phyloP scores from a whole-genome alignment of 2,797 vertebrate genomes.

The Siniperca undulata region DNA sequence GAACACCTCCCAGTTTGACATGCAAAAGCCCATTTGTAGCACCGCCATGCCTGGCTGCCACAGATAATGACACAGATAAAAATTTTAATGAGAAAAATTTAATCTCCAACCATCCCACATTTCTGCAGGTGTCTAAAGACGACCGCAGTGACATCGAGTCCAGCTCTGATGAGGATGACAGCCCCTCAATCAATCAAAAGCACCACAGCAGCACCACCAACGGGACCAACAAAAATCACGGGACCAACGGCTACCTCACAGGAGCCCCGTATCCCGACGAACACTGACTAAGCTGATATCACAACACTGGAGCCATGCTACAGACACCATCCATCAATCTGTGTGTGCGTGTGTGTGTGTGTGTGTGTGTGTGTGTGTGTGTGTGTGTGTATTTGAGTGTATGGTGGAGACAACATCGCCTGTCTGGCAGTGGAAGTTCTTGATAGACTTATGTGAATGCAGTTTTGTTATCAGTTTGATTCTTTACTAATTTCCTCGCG shows the following conservation, averaged over 20 bases:
- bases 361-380: slow-evolving; percentile 46
- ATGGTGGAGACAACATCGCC: slow-evolving; percentile 84
- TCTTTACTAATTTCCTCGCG: slow-evolving; percentile 73
- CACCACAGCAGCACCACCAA: slow-evolving; percentile 89
- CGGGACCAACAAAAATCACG: slow-evolving; percentile 90
- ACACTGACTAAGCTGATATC: slow-evolving; percentile 87
- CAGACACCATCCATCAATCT: slow-evolving; percentile 72
- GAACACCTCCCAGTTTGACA: slow-evolving; percentile 17
- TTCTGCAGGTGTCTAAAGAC: slow-evolving; percentile 93
- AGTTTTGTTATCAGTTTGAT: slow-evolving; percentile 69
- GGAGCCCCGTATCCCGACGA: slow-evolving; percentile 87
- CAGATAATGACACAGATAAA: slow-evolving; percentile 52
- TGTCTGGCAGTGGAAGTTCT: slow-evolving; percentile 90
- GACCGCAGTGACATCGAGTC: slow-evolving; percentile 96
- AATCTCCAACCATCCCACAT: slow-evolving; percentile 13
- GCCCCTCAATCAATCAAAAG: slow-evolving; percentile 86
- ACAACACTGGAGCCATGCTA: slow-evolving; percentile 67
- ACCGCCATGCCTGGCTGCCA: slow-evolving; percentile 25
- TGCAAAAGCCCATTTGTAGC: slow-evolving; percentile 32
- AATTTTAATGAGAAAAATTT: slow-evolving; percentile 45
- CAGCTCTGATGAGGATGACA: slow-evolving; percentile 96
- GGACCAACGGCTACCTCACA: slow-evolving; percentile 95
- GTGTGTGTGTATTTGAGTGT: slow-evolving; percentile 33
- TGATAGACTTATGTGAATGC: slow-evolving; percentile 88
- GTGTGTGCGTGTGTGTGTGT: slow-evolving; percentile 52